Base-by-base conservation (phyloP, 1,140 invertebrate genomes). In the Formica selysi region DNA sequence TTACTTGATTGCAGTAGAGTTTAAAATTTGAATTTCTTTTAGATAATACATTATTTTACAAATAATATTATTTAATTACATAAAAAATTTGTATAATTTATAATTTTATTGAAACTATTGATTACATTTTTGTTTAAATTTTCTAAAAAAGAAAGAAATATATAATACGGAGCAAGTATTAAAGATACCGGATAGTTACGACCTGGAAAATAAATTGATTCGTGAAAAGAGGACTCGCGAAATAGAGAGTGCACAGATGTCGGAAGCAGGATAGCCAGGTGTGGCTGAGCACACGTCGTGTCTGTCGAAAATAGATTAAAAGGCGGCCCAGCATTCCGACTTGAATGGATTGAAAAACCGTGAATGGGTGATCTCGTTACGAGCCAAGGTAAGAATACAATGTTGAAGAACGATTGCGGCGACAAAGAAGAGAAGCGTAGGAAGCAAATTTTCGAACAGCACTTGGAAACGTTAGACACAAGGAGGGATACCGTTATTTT, bases 251-350 rank as follows among this genome's bases (percentile, higher is more conserved):
- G 73, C 62, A 74, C 90, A 91, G 90, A 91, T 90, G 91, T 87
- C n/a, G 62, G 59, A 59, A 67, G 54, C 68, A 88, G 88, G 62
- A 89, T 74, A 85, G 89, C 91, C 91, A 91, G 91, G 91, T 91
- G 38, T 83, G 62, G 29, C 32, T 8, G 1, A 86, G 76, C 88
- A 91, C 86, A 76, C 85, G 83, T 85, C 80, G 61, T 51, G 67
- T 73, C 76, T 62, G 79, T 86, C 64, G 67, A 78, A 90, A 87
- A 76, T 81, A 80, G 83, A 86, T 91, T 87, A 85, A 71, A 85
- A 57, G 54, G 5, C 57, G 67, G 16, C 41, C 67, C 7, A 65
- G 85, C 80, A 89, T 76, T 76, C 44, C 44, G 22, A 78, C 44
- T 44, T 76, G 85, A 90, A 89, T 68, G 76, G 61, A 70, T 22